Conservation (phyloP, 2,888 invertebrate genomes). For the Nomada fucata region DNA sequence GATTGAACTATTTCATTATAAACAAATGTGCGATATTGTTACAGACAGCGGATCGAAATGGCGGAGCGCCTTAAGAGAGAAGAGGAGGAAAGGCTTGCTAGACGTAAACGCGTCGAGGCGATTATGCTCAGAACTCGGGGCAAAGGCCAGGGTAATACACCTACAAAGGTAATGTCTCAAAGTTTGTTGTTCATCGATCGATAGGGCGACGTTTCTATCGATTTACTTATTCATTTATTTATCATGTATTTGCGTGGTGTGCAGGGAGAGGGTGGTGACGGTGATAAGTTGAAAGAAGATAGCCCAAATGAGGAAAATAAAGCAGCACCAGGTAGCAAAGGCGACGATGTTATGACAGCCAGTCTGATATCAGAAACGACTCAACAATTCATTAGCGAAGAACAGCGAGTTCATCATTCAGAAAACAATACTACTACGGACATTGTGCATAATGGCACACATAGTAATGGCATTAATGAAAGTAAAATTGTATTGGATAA, state of each 20-base stretch:
- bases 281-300: constrained; percentile 82
- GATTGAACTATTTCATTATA: neutral
- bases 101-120: constrained; percentile 95
- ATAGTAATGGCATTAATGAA: constrained; percentile 80
- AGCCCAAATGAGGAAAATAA: constrained; percentile 81
- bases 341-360: constrained; percentile 81
- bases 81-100: constrained; percentile 94
- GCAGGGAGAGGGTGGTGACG: constrained; percentile 80
- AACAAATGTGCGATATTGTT: constrained; percentile 19
- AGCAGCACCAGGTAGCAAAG: constrained; percentile 76
- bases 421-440: constrained; percentile 75
- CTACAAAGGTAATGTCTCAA: constrained; percentile 82
- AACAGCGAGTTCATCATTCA: constrained; percentile 78
- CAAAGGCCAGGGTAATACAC: constrained; percentile 84
- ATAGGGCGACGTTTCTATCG: neutral
- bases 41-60: constrained; percentile 90
- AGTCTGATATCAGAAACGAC: constrained; percentile 83
- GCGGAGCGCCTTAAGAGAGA: constrained; percentile 93
- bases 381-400: constrained; percentile 81
- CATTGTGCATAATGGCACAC: constrained; percentile 79
- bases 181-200: neutral
- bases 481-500: constrained; percentile 80
- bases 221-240: neutral
- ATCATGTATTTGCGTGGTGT: neutral
- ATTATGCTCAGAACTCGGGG: constrained; percentile 96